These are phyloP conservation scores for Tachina fera DNA, from an alignment of 2,888 invertebrate species.

Conservation along the genomic window DNA sequence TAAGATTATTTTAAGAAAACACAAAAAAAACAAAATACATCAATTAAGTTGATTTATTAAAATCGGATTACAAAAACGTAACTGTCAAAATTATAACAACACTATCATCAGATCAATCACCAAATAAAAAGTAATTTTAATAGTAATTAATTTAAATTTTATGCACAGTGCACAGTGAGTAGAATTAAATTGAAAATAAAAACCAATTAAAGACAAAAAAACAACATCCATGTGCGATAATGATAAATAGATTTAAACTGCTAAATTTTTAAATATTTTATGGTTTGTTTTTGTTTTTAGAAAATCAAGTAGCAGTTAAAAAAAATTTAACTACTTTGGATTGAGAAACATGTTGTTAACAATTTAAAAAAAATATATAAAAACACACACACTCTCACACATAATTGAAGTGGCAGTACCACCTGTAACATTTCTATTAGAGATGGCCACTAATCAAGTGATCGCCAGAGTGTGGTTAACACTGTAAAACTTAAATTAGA, in stretches of 20 bases:
- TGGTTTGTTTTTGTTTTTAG: constrained; percentile 7
- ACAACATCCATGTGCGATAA: neutral
- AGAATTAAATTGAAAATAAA: constrained; percentile 26
- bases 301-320: constrained; percentile 64
- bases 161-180: constrained; percentile 48
- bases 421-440: constrained; percentile 55
- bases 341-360: constrained; percentile 39
- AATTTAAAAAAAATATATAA: constrained; percentile 8
- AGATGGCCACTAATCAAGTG: neutral
- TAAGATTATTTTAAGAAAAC: too few relatives aligned
- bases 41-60: constrained; percentile 56
- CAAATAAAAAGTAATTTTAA: constrained; percentile 58
- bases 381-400: neutral
- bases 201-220: constrained; percentile 13
- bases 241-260: constrained; percentile 15
- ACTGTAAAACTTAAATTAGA: too few relatives aligned
- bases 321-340: constrained; percentile 25
- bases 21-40: constrained; percentile 41
- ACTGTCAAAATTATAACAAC: constrained; percentile 62
- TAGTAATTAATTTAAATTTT: constrained; percentile 68
- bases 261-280: constrained; percentile 9
- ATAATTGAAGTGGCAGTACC: constrained; percentile 26
- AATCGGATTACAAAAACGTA: constrained; percentile 32
- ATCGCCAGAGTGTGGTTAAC: too few relatives aligned
- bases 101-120: constrained; percentile 70